phyloP scores from a whole-genome alignment of 2,113 vertebrate species.

The Tetrao urogallus region DNA sequence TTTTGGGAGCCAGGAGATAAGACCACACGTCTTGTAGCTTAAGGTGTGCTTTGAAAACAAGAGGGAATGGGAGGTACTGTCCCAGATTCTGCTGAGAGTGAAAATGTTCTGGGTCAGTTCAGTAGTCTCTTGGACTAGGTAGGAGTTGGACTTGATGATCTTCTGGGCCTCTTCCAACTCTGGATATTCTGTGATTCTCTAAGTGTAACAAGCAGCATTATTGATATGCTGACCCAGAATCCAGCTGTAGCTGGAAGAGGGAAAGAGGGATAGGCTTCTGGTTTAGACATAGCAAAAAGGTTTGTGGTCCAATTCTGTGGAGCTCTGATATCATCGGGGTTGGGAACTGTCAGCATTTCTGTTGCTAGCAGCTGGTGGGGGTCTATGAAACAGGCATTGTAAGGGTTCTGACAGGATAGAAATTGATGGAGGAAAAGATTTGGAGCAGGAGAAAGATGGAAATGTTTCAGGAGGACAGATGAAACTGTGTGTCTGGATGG shows the following conservation, averaged over 20 bases:
- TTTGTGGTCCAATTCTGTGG: background rate
- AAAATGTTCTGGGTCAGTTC: background rate
- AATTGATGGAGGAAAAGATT: background rate
- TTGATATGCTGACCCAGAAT: background rate
- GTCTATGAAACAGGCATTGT: background rate
- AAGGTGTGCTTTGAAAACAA: background rate
- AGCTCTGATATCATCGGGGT: background rate
- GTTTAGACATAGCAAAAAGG: background rate
- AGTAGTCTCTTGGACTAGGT: background rate
- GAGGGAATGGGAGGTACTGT: background rate
- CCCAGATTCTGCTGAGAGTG: fast-evolving
- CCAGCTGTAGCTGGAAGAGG: background rate
- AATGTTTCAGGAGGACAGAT: background rate
- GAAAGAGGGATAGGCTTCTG: background rate
- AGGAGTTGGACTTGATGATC: too few species aligned
- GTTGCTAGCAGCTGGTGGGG: background rate
- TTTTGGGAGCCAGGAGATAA: background rate
- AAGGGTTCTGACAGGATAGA: background rate
- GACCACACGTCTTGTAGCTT: background rate
- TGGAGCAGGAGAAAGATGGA: background rate
- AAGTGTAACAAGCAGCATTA: background rate
- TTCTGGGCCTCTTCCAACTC: too few species aligned
- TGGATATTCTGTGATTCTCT: too few species aligned
- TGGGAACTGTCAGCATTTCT: background rate
- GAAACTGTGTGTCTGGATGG: background rate